Evolutionary conservation across 2,888 invertebrate species (phyloP).

Genomic region (Seira ritae): DNA sequence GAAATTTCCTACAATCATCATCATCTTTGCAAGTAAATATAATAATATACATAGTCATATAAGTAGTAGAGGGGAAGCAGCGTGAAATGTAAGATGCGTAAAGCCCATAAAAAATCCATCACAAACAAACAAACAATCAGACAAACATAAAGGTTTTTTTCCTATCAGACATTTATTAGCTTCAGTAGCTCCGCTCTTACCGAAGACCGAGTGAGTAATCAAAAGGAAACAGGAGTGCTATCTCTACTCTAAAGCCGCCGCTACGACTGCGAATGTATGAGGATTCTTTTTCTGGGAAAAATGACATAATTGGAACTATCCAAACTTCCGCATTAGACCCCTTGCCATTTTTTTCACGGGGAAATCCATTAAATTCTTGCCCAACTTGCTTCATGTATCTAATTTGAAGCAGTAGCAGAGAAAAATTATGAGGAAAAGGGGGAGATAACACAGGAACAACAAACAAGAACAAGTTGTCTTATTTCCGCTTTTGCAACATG

Average conservation of each 20-base stretch:
- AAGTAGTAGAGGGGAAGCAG: neutral
- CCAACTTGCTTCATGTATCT: neutral
- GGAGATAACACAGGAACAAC: neutral
- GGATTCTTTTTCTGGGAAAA: conserved; percentile 14
- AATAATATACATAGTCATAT: no score
- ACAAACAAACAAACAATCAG: conserved; percentile 21
- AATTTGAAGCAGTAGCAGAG: neutral
- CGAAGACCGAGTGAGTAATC: neutral
- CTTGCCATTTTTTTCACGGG: conserved; percentile 19
- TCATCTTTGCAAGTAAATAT: no score
- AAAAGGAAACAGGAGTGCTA: conserved; percentile 11
- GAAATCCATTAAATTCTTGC: conserved; percentile 15
- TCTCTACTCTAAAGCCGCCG: no score
- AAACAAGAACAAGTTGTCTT: no score
- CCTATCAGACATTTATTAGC: conserved; percentile 18
- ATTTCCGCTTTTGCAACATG: conserved; percentile 21
- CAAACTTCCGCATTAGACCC: conserved; percentile 40
- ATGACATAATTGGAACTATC: conserved; percentile 52
- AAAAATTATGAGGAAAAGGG: neutral
- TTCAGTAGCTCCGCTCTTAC: neutral
- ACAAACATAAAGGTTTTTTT: conserved; percentile 12
- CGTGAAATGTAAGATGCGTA: conserved; percentile 40
- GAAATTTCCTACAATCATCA: no score
- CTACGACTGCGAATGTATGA: no score
- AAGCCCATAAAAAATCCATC: conserved; percentile 23